phyloP scores from a whole-genome alignment of 1,140 invertebrate genomes.

The Panagrolaimus sp. region DNA sequence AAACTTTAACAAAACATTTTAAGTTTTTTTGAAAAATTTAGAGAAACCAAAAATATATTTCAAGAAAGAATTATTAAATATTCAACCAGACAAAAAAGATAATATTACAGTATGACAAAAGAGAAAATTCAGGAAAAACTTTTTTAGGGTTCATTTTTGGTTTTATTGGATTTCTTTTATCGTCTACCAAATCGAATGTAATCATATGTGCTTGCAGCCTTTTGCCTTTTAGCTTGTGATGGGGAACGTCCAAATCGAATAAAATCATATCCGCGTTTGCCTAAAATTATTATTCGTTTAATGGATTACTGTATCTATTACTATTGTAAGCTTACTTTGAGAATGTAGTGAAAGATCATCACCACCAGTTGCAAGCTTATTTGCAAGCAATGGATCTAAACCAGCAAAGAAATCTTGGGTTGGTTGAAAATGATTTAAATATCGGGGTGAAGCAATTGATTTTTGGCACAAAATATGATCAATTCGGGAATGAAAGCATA shows the following conservation, averaged over 20 bases:
- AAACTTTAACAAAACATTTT: too few species aligned
- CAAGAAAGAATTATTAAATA: too few species aligned
- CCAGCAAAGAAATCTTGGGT: background rate
- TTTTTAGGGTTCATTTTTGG: too few species aligned
- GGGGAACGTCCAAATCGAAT: slow-evolving; percentile 16
- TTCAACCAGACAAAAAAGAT: too few species aligned
- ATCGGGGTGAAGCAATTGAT: background rate
- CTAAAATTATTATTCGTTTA: slow-evolving; percentile 15
- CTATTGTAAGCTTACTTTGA: background rate
- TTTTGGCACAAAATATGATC: background rate
- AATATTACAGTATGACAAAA: too few species aligned
- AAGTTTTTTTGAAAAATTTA: too few species aligned
- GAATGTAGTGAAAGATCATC: background rate
- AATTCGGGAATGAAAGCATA: background rate
- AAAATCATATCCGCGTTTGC: slow-evolving; percentile 19
- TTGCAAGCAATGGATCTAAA: too few species aligned
- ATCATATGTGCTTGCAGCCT: slow-evolving; percentile 16
- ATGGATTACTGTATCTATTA: background rate
- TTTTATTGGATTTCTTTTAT: background rate
- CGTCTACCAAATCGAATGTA: slow-evolving; percentile 21
- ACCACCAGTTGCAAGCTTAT: background rate
- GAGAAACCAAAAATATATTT: too few species aligned
- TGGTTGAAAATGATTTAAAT: background rate
- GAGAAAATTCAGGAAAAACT: too few species aligned
- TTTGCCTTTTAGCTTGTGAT: background rate